phyloP scores from a whole-genome alignment of 1,140 invertebrate genomes.

The Drosophila littoralis region DNA sequence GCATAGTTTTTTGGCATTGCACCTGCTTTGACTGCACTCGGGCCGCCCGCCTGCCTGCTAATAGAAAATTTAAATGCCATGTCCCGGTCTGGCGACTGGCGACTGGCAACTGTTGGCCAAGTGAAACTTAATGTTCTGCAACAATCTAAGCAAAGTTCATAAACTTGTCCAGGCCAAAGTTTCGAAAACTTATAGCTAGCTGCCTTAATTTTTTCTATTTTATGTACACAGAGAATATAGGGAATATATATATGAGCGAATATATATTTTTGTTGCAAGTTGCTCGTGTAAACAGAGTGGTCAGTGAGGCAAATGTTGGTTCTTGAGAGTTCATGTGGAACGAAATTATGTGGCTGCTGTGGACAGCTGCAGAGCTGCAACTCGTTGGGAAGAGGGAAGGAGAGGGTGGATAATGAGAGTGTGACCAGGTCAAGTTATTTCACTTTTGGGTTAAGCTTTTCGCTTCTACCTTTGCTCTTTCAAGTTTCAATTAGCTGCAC shows the following conservation, averaged over 20 bases:
- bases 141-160: slow-evolving; percentile 67
- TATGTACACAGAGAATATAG: not conserved
- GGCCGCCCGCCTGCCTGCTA: slow-evolving; percentile 28
- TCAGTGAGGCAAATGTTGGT: slow-evolving; percentile 72
- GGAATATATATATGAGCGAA: not conserved
- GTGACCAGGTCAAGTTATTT: slow-evolving; percentile 2
- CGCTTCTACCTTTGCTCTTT: slow-evolving; percentile 42
- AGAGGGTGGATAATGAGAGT: not conserved
- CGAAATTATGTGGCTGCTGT: slow-evolving; percentile 56
- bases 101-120: slow-evolving; percentile 61
- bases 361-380: slow-evolving; percentile 25
- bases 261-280: slow-evolving; percentile 6
- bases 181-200: slow-evolving; percentile 54
- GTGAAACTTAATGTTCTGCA: slow-evolving; percentile 59
- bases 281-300: slow-evolving; percentile 61
- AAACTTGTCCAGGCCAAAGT: slow-evolving; percentile 64
- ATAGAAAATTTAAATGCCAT: slow-evolving; percentile 72
- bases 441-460: slow-evolving; percentile 27
- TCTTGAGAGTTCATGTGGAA: slow-evolving; percentile 66
- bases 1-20: slow-evolving; percentile 29
- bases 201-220: slow-evolving; percentile 29
- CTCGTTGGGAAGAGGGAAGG: not conserved
- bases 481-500: slow-evolving; percentile 60
- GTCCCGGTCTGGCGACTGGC: slow-evolving; percentile 8
- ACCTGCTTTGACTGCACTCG: slow-evolving; percentile 14